phyloP scores from a whole-genome alignment of 2,113 vertebrate species.

The Ochotona curzoniae region DNA sequence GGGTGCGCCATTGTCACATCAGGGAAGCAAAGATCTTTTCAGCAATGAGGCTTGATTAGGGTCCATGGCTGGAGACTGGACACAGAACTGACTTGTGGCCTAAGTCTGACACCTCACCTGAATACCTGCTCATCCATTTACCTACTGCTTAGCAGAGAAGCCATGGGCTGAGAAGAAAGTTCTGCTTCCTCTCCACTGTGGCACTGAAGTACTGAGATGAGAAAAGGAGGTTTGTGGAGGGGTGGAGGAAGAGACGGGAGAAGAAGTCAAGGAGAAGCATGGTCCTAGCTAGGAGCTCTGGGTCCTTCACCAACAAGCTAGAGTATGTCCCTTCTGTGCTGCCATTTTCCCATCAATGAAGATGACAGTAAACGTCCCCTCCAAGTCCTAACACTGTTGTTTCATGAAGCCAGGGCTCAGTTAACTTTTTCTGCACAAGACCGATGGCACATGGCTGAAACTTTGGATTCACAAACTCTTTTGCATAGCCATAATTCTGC shows the following conservation, averaged over 20 bases:
- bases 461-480: not conserved
- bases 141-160: not conserved
- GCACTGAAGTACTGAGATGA: not conserved
- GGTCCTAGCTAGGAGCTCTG: not conserved
- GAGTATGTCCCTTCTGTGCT: not conserved
- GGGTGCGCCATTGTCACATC: rapidly evolving
- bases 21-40: not conserved
- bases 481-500: not conserved
- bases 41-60: not conserved
- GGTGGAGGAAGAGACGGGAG: not conserved
- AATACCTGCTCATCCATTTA: too few relatives aligned
- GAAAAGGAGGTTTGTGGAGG: rapidly evolving
- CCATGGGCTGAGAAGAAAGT: not conserved
- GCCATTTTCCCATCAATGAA: not conserved
- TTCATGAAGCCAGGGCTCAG: not conserved
- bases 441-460: not conserved
- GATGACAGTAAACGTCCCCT: not conserved
- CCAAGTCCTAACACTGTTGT: not conserved
- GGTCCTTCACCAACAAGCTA: not conserved
- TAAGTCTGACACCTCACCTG: too few relatives aligned
- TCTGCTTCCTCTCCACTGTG: too few relatives aligned
- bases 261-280: too few relatives aligned
- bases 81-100: not conserved
- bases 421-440: not conserved
- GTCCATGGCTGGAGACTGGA: not conserved